These are phyloP conservation scores for Diaprepes abbreviatus DNA, from an alignment of 2,888 invertebrate genomes.

Conservation along the genomic window DNA sequence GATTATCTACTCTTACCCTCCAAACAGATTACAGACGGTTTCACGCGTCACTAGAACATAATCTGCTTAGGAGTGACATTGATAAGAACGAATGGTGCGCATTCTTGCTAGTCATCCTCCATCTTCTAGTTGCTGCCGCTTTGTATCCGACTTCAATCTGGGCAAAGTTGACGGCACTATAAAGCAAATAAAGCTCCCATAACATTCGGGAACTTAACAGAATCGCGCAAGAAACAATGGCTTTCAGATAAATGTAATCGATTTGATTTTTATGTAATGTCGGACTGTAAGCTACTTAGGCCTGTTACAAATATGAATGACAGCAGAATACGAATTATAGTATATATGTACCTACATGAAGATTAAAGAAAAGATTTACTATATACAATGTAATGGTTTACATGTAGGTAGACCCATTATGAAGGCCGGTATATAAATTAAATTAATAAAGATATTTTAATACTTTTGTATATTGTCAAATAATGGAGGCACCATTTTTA, in stretches of 20 bases:
- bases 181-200: slow-evolving; percentile 37
- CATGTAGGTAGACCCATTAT: background rate
- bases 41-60: slow-evolving; percentile 71
- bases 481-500: too few relatives aligned
- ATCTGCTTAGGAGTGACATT: slow-evolving; percentile 74
- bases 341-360: background rate
- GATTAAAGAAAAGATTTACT: background rate
- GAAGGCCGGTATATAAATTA: background rate
- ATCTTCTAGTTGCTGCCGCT: slow-evolving; percentile 38
- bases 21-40: slow-evolving; percentile 69
- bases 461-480: too few relatives aligned
- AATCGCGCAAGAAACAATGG: slow-evolving; percentile 30
- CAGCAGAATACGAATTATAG: slow-evolving; percentile 15
- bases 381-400: slow-evolving; percentile 6
- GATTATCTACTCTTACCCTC: slow-evolving; percentile 55
- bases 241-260: slow-evolving; percentile 35
- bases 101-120: slow-evolving; percentile 63
- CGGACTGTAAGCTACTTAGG: slow-evolving; percentile 25
- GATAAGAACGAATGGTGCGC: slow-evolving; percentile 73
- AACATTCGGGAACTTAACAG: slow-evolving; percentile 34
- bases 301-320: slow-evolving; percentile 27
- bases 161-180: slow-evolving; percentile 38
- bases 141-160: slow-evolving; percentile 43
- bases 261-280: slow-evolving; percentile 19
- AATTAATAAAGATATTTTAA: too few relatives aligned